Evolutionary conservation across 2,113 vertebrate genomes (phyloP), one percentile per base, ranked within the genome.

Genomic region (Ammodytes dubius): DNA sequence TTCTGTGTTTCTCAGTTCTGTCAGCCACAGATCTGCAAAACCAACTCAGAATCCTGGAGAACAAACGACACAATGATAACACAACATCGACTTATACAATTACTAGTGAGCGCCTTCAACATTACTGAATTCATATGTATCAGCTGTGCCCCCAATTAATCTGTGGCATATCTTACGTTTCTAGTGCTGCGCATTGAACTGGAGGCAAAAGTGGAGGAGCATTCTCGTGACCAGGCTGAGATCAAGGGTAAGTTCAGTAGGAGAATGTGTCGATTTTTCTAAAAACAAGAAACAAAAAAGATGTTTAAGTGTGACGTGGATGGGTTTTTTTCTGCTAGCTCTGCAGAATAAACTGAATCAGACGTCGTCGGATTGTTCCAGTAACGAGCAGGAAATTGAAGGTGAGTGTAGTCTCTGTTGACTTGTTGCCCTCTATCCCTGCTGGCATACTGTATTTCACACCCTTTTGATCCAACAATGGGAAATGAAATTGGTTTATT

Each of bases 321-420:
- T 35, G 6, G 42, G 2, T 60, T 4, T 47, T 50, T 64, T 60
- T 14, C 0, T 9, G 4, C 8, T 7, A 91, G 89, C 42, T 56
- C 70, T 91, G 73, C 72, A 80, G 64, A 52, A 65, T 27, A 77
- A 72, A 40, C 50, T 89, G 77, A 70, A 82, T 1, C 5, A 83
- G 54, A 92, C 79, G 1, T 0, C 74, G 2, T n/a, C 4, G 4
- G 14, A 79, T 6, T 90, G 91, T 65, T 85, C 83, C 11, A 6
- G 0, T 0, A 0, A 14, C 1, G 0, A 89, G 42, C n/a, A 78
- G 3, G 56, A 0, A 59, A 0, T 89, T 46, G 49, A 67, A 49
- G 75, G 90, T 87, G 58, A 82, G 70, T 65, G 1, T 5, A 7
- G 5, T 42, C 7, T 58, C 13, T 54, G 13, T 8, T 71, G 49